Base-by-base conservation (phyloP, 2,888 invertebrate species). In the Tachina lurida region DNA sequence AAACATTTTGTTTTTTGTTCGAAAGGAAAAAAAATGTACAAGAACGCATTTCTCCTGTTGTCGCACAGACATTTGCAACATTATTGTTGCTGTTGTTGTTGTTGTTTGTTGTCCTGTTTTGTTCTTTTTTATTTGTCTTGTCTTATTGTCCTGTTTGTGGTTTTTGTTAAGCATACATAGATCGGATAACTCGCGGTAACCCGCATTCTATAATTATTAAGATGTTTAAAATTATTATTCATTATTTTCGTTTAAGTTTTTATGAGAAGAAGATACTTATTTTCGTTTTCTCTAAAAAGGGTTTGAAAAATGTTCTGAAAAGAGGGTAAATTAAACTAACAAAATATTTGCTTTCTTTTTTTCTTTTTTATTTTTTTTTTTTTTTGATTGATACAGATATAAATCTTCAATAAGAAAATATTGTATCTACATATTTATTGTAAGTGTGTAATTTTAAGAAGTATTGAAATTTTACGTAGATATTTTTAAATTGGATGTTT, bases 181-280 rank as follows among this genome's bases (percentile, higher is more conserved):
- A 90, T 91, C 90, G 91, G 90, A 91, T 91, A 91, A 88, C 91
- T 88, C 82, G 78, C 84, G 84, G 78, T 56, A 75, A 89, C 90
- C 90, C 90, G 90, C 90, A 91, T 90, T 88, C 88, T 87, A 84
- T 90, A 22, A 45, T 70, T 7, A 67, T 76, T 60, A 39, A 70
- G 63, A 70, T 52, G n/a, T 73, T 76, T 58, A 4, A 45, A 78
- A 68, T 56, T 62, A 19, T 76, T 76, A 39, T 84, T 77, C 17
- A 65, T 63, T 84, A 73, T 68, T 75, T 74, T 84, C 12, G 45
- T 43, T 8, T 68, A 49, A 7, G 78, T 78, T 87, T 19, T 81
- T 62, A 54, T 73, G 41, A 68, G 39, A 60, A 73, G 31, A 74
- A 39, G 45, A 74, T 81, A 62, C 17, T 65, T 60, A 12, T 60